Evolutionary conservation across 2,888 invertebrate genomes (phyloP), one percentile per base, ranked within the genome.

Genomic region (Balanococcus diminutus): DNA sequence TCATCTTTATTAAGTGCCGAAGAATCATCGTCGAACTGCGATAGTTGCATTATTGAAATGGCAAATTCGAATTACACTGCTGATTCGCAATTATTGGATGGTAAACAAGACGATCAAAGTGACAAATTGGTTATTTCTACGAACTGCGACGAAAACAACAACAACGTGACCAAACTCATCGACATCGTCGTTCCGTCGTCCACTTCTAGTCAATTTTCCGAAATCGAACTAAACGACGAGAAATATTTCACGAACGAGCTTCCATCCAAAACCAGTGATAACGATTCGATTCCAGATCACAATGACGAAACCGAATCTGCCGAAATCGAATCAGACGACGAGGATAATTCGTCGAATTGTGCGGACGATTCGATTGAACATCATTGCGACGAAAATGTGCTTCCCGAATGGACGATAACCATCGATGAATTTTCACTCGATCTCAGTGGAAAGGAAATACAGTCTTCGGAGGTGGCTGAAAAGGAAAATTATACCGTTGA

Each of bases 401-500:
- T 67, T 3, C 67, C 75, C 32, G 75, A 79, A 36, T 79, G 75
- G 75, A 79, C 75, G 0, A 36, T 79, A 79, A 79, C 36, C 4
- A 79, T 79, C 8, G 75, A 79, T 36, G 75, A 79, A 79, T 79
- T 79, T 19, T 79, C 75, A 3, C 2, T 79, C 1, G 36, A 79
- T 36, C 11, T 79, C 9, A 22, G 3, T 6, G n/a, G 16, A 22
- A 36, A 79, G 75, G 36, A 79, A 79, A 79, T 2, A n/a, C n/a
- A n/a, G 14, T 19, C 36, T 8, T 8, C n/a, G 9, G 36, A 79
- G 9, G 9, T 6, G 1, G 9, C 25, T 9, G 61, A 67, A 22
- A 56, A 56, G 16, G 67, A 28, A 56, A 56, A 56, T 56, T 9
- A 3, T 1, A 16, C 28, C 16, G 28, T 16, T 19, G 67, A 67